Conservation (phyloP, 2,888 invertebrate genomes). For the Nineta flava region DNA sequence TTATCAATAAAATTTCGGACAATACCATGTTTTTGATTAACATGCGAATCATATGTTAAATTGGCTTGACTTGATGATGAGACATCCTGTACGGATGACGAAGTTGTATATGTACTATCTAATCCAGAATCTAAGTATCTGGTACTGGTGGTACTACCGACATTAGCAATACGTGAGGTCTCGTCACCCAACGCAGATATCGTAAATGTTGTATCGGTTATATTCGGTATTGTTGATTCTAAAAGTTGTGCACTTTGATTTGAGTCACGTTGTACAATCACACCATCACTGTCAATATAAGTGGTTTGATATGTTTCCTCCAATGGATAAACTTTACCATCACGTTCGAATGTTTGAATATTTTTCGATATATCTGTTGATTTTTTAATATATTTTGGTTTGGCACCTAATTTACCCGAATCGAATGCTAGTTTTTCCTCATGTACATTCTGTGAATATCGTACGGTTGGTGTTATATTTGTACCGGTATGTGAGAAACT, state of each 20-base stretch:
- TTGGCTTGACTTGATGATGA: background rate
- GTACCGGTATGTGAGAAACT: constrained; percentile 38
- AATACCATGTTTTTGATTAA: background rate
- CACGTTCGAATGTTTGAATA: constrained; percentile 23
- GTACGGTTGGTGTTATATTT: constrained; percentile 37
- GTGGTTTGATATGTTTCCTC: constrained; percentile 20
- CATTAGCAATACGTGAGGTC: background rate
- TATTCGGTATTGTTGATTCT: background rate
- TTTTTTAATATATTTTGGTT: constrained; percentile 24
- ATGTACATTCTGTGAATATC: constrained; percentile 34
- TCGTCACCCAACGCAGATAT: background rate
- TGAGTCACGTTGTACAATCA: background rate
- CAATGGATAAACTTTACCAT: constrained; percentile 13
- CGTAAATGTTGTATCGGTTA: background rate
- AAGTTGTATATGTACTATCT: background rate
- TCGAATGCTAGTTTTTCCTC: constrained; percentile 39
- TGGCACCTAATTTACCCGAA: constrained; percentile 31
- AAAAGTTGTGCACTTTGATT: background rate
- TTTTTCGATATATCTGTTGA: constrained; percentile 30
- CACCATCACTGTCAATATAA: constrained; percentile 11
- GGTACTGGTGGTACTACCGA: background rate
- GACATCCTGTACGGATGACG: background rate
- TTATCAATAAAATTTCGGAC: background rate
- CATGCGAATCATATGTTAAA: background rate
- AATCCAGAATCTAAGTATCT: background rate